These are phyloP conservation scores for rabbit (Oryctolagus cuniculus) DNA, from an alignment of 2,113 vertebrate genomes.

Conservation along the genomic window mOryCun1.1 NC_091453.1:20622001-20622500, in stretches of 20 bases:
- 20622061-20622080: neutral
- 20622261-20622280: neutral
- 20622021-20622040: neutral
- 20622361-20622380: neutral
- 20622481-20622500: too few species aligned
- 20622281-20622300: neutral
- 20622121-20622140: neutral
- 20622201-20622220: neutral
- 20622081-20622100: neutral
- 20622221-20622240: neutral
- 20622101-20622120: neutral
- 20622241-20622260: neutral
- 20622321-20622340: neutral
- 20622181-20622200: neutral
- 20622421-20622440: too few species aligned
- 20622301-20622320: neutral
- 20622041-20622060: neutral
- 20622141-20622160: neutral
- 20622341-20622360: neutral
- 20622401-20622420: neutral
- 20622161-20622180: neutral
- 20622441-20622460: too few species aligned
- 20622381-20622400: neutral
- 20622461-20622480: too few species aligned
- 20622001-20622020: neutral